Percentiles rank a stretch among this genome's conserved stretches.
These are phyloP conservation scores for Percopsis transmontana DNA, from an alignment of 2,113 vertebrate species.

Conservation along the genomic window DNA sequence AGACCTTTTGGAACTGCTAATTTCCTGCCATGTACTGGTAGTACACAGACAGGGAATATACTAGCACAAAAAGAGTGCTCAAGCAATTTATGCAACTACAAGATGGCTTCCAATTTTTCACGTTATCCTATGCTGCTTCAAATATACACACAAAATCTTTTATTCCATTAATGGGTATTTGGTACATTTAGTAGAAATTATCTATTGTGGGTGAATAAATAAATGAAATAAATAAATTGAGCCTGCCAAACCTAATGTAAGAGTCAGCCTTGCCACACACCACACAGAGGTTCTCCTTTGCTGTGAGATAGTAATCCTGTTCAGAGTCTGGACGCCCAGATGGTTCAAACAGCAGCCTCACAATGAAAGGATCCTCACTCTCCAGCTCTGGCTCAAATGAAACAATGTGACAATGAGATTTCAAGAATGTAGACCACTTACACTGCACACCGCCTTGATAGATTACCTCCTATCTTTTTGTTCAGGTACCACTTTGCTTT, in stretches of 20 bases:
- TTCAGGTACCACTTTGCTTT: slow-evolving; percentile 98
- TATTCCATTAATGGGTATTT: too few relatives aligned
- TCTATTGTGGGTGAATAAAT: not conserved
- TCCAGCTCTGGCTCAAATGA: slow-evolving; percentile 80
- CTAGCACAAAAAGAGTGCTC: too few relatives aligned
- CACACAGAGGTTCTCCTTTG: slow-evolving; percentile 96
- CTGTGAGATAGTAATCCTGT: slow-evolving; percentile 93
- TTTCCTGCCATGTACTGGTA: too few relatives aligned
- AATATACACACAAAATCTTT: too few relatives aligned
- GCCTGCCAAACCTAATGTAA: slow-evolving; percentile 86
- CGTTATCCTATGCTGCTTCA: too few relatives aligned
- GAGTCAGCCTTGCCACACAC: slow-evolving; percentile 95
- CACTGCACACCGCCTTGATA: not conserved
- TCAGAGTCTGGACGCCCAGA: slow-evolving; percentile 94
- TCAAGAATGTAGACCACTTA: not conserved
- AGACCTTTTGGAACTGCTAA: too few relatives aligned
- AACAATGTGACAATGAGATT: not conserved
- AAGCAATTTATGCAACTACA: too few relatives aligned
- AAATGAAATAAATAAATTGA: not conserved
- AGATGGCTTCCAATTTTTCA: too few relatives aligned
- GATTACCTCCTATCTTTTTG: slow-evolving; percentile 93
- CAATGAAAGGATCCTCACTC: slow-evolving; percentile 90
- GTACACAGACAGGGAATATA: too few relatives aligned
- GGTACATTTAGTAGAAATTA: too few relatives aligned
- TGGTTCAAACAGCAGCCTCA: slow-evolving; percentile 92